Evolutionary conservation across 2,888 invertebrate species (phyloP).

Genomic region (Criorhina ranunculi): DNA sequence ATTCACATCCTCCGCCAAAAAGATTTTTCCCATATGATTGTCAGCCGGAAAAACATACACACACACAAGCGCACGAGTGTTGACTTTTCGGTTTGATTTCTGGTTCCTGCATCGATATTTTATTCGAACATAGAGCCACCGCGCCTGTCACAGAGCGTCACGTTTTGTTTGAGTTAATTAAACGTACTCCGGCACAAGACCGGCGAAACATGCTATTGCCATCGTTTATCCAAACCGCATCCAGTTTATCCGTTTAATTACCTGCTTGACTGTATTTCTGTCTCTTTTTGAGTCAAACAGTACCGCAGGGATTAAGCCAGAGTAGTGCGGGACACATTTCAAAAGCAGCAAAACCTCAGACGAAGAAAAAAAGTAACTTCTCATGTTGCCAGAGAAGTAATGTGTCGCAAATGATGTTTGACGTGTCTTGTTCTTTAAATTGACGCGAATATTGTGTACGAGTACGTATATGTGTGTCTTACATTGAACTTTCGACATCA

Average conservation of each 20-base stretch:
- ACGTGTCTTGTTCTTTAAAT: constrained; percentile 44
- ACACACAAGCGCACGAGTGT: not conserved
- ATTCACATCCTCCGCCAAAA: constrained; percentile 26
- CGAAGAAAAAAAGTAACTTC: not conserved
- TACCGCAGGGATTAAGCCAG: constrained; percentile 36
- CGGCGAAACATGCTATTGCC: constrained; percentile 33
- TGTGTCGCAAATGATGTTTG: constrained; percentile 51
- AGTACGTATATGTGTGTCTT: not conserved
- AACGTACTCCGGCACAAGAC: constrained; percentile 33
- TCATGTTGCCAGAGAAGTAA: constrained; percentile 51
- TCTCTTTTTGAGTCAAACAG: constrained; percentile 22
- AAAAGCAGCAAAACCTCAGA: constrained; percentile 28
- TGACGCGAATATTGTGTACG: constrained; percentile 10
- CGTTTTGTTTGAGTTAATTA: constrained; percentile 58
- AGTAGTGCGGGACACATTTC: constrained; percentile 20
- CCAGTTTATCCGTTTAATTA: constrained; percentile 59
- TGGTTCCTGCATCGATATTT: constrained; percentile 47
- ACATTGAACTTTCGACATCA: not conserved
- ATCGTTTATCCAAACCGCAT: constrained; percentile 48
- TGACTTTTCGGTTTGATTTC: constrained; percentile 56
- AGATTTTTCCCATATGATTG: constrained; percentile 44
- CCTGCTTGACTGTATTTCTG: constrained; percentile 18
- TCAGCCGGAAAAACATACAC: constrained; percentile 12
- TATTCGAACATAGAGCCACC: constrained; percentile 30
- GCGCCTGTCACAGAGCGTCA: constrained; percentile 56